Conservation (phyloP, 2,888 invertebrate genomes). For the Aethes cnicana region DNA sequence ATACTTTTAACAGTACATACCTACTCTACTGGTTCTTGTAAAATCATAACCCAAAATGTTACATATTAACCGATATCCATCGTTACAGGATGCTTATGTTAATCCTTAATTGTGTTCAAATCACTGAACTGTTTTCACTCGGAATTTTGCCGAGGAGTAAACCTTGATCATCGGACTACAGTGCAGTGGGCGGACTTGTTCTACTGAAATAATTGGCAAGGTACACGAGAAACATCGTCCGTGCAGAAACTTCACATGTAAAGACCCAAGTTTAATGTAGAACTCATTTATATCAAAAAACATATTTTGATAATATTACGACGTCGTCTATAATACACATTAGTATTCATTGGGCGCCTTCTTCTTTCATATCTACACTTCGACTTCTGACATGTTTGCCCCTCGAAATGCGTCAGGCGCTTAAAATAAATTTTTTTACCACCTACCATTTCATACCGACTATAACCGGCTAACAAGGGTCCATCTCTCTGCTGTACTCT, state of each 20-base stretch:
- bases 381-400: constrained; percentile 13
- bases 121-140: constrained; percentile 22
- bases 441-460: constrained; percentile 20
- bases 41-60: too few relatives aligned
- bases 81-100: not conserved
- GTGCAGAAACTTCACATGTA: not conserved
- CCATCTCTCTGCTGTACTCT: constrained; percentile 4
- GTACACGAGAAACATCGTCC: not conserved
- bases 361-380: not conserved
- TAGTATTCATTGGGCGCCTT: constrained; percentile 13
- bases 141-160: constrained; percentile 21
- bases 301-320: not conserved
- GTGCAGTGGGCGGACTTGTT: constrained; percentile 3
- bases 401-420: constrained; percentile 21
- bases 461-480: constrained; percentile 28
- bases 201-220: constrained; percentile 16
- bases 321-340: constrained; percentile 3
- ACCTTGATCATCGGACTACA: not conserved
- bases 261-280: not conserved
- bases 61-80: not conserved
- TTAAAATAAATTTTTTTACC: constrained; percentile 24
- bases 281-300: too few relatives aligned
- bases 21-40: too few relatives aligned
- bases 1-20: too few relatives aligned
- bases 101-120: constrained; percentile 20